Percentiles rank a stretch among this genome's conserved stretches.
phyloP scores from a whole-genome alignment of 2,888 invertebrate genomes.

The Eretmocerus hayati region DNA sequence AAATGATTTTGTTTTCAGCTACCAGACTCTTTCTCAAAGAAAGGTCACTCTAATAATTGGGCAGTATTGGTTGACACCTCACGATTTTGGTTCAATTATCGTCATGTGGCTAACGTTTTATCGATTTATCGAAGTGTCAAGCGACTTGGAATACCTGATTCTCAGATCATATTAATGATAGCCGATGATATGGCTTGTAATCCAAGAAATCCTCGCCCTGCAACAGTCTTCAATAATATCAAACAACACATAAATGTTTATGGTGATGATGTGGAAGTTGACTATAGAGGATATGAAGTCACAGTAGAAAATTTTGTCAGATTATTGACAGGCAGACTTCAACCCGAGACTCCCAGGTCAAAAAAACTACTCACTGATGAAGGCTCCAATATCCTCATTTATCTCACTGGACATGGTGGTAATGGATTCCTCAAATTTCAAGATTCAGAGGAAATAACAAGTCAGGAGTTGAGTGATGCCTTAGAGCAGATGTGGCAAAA shows the following conservation, averaged over 20 bases:
- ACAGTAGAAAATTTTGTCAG: conserved; percentile 98
- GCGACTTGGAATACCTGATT: conserved; percentile 95
- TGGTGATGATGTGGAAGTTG: conserved; percentile 98
- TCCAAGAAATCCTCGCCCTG: conserved; percentile 93
- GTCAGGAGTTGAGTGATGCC: conserved; percentile 96
- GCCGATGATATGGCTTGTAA: conserved; percentile 99
- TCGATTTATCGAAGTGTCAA: conserved; percentile 98
- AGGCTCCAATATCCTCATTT: conserved; percentile 92
- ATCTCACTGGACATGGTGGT: conserved; percentile 94
- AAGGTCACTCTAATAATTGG: conserved; percentile 96
- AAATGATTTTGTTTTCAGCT: conserved; percentile 42
- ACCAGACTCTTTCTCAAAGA: conserved; percentile 54
- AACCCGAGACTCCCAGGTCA: conserved; percentile 88
- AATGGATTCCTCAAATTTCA: conserved; percentile 99
- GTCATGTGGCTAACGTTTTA: conserved; percentile 97
- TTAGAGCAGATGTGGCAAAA: conserved; percentile 99
- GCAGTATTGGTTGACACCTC: conserved; percentile 98
- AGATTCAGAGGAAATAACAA: conserved; percentile 97
- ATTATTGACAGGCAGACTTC: conserved; percentile 85
- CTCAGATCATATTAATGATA: conserved; percentile 97
- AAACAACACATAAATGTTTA: conserved; percentile 98
- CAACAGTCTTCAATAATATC: conserved; percentile 96
- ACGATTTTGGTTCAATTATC: conserved; percentile 99
- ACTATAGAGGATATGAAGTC: conserved; percentile 90
- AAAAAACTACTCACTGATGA: conserved; percentile 93